These are phyloP conservation scores for Baronia brevicornis DNA, from an alignment of 2,888 invertebrate genomes.

Conservation along the genomic window DNA sequence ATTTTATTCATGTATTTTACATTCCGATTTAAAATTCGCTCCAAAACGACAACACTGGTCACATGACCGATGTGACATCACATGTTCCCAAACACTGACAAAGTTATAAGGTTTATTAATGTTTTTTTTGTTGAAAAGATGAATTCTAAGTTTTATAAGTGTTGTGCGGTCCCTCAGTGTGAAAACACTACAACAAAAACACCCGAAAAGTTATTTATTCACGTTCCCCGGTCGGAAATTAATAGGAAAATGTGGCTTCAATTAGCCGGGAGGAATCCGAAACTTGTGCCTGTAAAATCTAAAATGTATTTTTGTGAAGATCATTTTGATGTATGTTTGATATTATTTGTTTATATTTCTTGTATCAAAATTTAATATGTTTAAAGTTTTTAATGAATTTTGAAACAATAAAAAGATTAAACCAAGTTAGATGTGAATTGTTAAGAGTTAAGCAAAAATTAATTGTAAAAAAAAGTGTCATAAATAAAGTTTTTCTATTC, in stretches of 20 bases:
- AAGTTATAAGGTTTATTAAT: no score
- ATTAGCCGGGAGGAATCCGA: constrained; percentile 14
- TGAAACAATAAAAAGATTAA: constrained; percentile 11
- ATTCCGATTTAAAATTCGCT: no score
- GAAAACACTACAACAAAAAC: constrained; percentile 13
- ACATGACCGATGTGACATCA: no score
- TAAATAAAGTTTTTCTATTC: constrained; percentile 2
- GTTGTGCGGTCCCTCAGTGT: constrained; percentile 14
- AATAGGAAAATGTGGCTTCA: constrained; percentile 12
- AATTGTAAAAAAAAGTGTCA: constrained; percentile 3
- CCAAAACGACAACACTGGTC: no score
- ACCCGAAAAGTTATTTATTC: constrained; percentile 10
- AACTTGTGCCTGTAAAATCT: constrained; percentile 1
- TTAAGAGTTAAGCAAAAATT: constrained; percentile 10
- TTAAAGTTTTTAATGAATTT: background rate
- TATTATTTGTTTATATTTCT: no score
- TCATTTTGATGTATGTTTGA: constrained; percentile 18
- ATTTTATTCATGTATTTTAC: no score
- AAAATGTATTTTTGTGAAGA: constrained; percentile 18
- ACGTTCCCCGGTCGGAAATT: constrained; percentile 12
- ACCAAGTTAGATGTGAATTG: no score
- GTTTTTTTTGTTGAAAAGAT: no score
- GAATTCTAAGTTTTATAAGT: constrained; percentile 10
- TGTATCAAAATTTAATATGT: constrained; percentile 21
- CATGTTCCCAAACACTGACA: no score